Percentiles rank a stretch among this genome's conserved stretches.
Evolutionary conservation across 1,140 invertebrate genomes (phyloP).

Genomic region (Danaus melanippus): DNA sequence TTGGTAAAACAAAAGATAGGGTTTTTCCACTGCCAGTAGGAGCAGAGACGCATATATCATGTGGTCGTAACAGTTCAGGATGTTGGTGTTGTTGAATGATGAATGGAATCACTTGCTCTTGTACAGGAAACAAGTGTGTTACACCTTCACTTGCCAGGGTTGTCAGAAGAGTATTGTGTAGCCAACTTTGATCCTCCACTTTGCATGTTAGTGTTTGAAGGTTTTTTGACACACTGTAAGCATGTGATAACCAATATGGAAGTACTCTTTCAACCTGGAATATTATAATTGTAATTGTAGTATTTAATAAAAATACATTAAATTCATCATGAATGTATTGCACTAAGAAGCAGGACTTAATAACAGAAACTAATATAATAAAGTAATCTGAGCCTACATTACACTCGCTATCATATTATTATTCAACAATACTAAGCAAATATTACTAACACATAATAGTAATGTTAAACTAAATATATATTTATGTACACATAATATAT

Average conservation of each 20-base stretch:
- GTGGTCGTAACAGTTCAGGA: conserved; percentile 76
- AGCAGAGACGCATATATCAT: conserved; percentile 96
- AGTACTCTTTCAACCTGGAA: conserved; percentile 79
- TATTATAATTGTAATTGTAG: no score
- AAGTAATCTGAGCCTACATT: no score
- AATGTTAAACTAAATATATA: no score
- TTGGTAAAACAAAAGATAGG: conserved; percentile 92
- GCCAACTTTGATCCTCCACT: conserved; percentile 74
- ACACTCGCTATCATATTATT: no score
- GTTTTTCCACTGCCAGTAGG: conserved; percentile 99
- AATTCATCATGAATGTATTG: no score
- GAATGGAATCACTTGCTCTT: conserved; percentile 87
- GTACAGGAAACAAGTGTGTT: conserved; percentile 89
- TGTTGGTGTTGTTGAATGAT: conserved; percentile 77
- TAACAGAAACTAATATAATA: no score
- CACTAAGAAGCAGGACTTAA: no score
- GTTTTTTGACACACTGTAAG: conserved; percentile 81
- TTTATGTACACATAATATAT: no score
- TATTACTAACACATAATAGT: no score
- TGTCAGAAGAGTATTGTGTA: conserved; percentile 77
- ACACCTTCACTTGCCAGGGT: conserved; percentile 83
- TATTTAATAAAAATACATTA: no score
- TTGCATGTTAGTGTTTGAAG: conserved; percentile 74
- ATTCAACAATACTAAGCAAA: no score
- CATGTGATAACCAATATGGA: conserved; percentile 89